Evolutionary conservation across 2,113 vertebrate species (phyloP), one percentile per base, ranked within the genome.

Genomic region (Protomyctophum bolini): DNA sequence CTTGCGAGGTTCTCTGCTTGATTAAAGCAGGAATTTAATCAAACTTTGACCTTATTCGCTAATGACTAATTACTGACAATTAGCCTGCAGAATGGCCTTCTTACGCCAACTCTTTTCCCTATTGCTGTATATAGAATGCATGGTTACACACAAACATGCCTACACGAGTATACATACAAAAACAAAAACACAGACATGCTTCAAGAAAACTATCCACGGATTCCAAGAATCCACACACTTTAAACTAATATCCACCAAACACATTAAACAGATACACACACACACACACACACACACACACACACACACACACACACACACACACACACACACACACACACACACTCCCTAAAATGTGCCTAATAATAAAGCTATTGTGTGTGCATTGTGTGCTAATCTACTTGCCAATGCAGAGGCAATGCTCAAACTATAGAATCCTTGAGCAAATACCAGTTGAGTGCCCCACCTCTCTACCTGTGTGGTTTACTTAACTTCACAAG

Each of bases 11-110:
- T 87, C 80, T 84, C 73, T 77, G 82, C 89, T 81, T 88, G 88
- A 92, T 90, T 89, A 89, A 85, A 88, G 80, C 76, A 82, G 83
- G 68, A 91, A 90, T 92, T 91, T 84, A 88, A 89, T 90, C 86
- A 90, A 87, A 81, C 77, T 86, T 87, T 91, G 87, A 91, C 87
- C 89, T 90, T 91, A 74, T 85, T 89, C 65, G 71, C 85, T 90
- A 91, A 90, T 92, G 87, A 91, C 87, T 90, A 90, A 91, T 90
- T 90, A 90, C 85, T 83, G 86, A 83, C 88, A 88, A 92, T 91
- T 90, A 92, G 83, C 82, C 76, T 78, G 76, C 72, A 83, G 83
- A 86, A 86, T 83, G 76, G 73, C 81, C 88, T 87, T 74, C 72
- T 80, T 89, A 76, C 64, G n/a, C 78, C 76, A 79, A 63, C 80